Conservation (phyloP, 1,140 invertebrate species). For the Eumaeus atala region DNA sequence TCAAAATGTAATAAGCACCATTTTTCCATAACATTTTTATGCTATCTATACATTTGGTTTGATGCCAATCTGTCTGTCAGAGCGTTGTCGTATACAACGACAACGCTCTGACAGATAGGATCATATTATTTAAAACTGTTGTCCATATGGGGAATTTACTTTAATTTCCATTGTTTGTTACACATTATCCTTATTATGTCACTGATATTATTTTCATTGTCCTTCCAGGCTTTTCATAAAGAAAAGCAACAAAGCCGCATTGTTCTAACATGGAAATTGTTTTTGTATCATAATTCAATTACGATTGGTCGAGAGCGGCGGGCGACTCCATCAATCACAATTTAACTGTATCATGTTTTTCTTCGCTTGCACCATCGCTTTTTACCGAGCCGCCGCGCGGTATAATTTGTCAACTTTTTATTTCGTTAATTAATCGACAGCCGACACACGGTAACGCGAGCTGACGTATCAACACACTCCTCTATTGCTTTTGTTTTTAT, state of each 20-base stretch:
- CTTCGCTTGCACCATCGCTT: slow-evolving; percentile 42
- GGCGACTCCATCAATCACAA: slow-evolving; percentile 67
- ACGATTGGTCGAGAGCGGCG: slow-evolving; percentile 38
- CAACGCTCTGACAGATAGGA: no score
- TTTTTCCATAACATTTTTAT: no score
- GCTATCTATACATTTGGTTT: no score
- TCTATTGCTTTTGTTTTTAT: no score
- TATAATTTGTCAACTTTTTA: slow-evolving; percentile 63
- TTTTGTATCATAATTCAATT: slow-evolving; percentile 64
- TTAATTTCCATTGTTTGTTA: no score
- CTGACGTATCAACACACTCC: slow-evolving; percentile 17
- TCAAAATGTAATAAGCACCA: no score
- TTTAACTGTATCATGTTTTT: slow-evolving; percentile 70
- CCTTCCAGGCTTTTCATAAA: slow-evolving; percentile 23
- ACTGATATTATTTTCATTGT: slow-evolving; percentile 30
- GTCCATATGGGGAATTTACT: no score
- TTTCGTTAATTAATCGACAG: slow-evolving; percentile 35
- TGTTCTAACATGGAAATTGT: slow-evolving; percentile 37
- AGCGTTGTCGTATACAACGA: no score
- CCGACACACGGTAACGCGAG: slow-evolving; percentile 24
- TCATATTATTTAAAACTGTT: no score
- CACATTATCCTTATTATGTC: no score
- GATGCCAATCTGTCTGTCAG: no score
- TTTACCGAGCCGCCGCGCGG: slow-evolving; percentile 45
- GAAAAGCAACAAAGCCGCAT: slow-evolving; percentile 27